Base-by-base conservation (phyloP, 1,140 invertebrate species). In the Chelonus insularis region DNA sequence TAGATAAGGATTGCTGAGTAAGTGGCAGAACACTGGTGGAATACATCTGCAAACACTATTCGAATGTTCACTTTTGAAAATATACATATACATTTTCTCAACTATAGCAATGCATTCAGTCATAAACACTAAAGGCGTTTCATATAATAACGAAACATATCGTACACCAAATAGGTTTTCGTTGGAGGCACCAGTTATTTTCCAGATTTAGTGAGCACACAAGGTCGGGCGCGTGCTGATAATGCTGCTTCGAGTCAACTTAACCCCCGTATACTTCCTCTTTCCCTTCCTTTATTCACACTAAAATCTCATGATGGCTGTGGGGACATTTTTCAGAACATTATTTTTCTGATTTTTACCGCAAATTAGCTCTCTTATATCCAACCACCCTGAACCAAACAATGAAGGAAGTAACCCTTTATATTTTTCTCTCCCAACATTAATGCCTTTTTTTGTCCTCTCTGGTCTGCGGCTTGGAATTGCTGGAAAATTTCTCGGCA, bases 181-280 rank as follows among this genome's bases (percentile, higher is more conserved):
- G 21, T 29, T 48, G 43, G 32, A 14, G 54, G 41, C 29, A 59
- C 54, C 60, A 61, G 69, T 72, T 75, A 74, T 76, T 75, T 70
- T 55, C 70, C 68, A 77, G 73, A 80, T 80, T 80, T 81, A 80
- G 73, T 79, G 61, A 72, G 77, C 69, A 80, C 74, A 80, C 78
- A 80, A 75, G 70, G 73, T 41, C 50, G 57, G 57, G 71, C 68
- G 73, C 72, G 75, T 76, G 78, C 77, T 79, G 78, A 80, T 79
- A 80, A 78, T 77, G 71, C 77, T 59, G 65, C 75, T 70, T 75
- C 67, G 54, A 65, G 60, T 63, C 57, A 58, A 47, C 47, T 43
- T 43, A 41, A 20, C 25, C 39, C 43, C 21, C 29, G 16, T 47
- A 6, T 47, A 51, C 23, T 59, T 59, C 48, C 50, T 41, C 32